A percentile compares a stretch with the other conserved stretches of the same genome.
Evolutionary conservation across 2,797 vertebrate genomes (phyloP).

Genomic region (Garrulus glandarius): DNA sequence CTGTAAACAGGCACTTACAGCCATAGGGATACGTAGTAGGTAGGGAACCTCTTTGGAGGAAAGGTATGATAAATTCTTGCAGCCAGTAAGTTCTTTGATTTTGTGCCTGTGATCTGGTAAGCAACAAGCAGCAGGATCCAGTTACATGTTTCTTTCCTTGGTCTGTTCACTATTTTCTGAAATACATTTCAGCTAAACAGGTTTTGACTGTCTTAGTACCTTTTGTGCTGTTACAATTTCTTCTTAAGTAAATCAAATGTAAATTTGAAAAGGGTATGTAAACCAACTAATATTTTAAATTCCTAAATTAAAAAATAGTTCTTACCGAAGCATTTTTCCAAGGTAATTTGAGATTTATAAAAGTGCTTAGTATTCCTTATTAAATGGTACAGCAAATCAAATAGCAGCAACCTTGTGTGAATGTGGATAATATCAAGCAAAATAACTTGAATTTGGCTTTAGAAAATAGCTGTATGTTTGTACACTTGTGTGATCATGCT

Average conservation of each 20-base stretch:
- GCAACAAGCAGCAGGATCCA: conserved; percentile 39
- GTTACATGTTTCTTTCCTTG: conserved; percentile 65
- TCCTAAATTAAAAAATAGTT: not conserved
- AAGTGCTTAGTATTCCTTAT: not conserved
- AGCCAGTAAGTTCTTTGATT: conserved; percentile 50
- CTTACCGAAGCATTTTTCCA: not conserved
- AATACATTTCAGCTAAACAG: not conserved
- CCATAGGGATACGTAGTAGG: not conserved
- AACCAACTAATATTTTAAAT: not conserved
- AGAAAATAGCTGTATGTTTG: not conserved
- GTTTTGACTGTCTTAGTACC: not conserved
- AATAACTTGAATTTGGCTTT: conserved; percentile 14
- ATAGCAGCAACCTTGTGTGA: not conserved
- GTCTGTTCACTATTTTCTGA: conserved; percentile 52
- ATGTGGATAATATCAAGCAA: not conserved
- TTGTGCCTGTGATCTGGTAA: conserved; percentile 61
- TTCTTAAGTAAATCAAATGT: not conserved
- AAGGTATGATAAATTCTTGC: conserved; percentile 64
- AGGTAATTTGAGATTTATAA: not conserved
- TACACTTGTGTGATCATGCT: not conserved
- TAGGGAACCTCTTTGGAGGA: conserved; percentile 46
- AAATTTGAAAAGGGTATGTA: not conserved
- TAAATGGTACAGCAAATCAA: not conserved
- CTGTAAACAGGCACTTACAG: conserved; percentile 44
- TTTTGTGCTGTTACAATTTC: not conserved